phyloP scores from a whole-genome alignment of 92 coral and sea anemone species.

The Palythoa heliodiscus region DNA sequence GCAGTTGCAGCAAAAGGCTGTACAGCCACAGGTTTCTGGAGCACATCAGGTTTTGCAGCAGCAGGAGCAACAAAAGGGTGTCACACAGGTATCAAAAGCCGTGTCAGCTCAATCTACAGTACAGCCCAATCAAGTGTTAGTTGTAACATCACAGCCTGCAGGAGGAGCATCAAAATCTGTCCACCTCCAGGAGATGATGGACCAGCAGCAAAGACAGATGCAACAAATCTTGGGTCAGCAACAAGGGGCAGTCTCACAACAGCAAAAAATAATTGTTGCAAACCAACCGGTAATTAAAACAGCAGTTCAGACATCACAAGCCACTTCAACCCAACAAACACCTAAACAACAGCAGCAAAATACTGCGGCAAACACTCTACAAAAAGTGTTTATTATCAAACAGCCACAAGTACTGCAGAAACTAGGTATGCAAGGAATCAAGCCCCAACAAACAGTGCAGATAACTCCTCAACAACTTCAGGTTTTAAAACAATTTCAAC shows the following conservation, averaged over 20 bases:
- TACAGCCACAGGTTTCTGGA: slow-evolving; percentile 12
- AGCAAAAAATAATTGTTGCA: slow-evolving; percentile 46
- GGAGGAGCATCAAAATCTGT: slow-evolving; percentile 1
- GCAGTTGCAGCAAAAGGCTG: slow-evolving; percentile 53
- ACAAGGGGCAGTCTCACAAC: slow-evolving; percentile 34
- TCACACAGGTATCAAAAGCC: slow-evolving; percentile 8
- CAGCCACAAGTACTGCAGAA: slow-evolving; percentile 85
- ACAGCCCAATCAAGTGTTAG: slow-evolving; percentile 23
- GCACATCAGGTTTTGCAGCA: slow-evolving; percentile 37
- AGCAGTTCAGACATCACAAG: slow-evolving; percentile 55
- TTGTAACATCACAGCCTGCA: slow-evolving; percentile 26
- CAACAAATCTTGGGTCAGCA: slow-evolving; percentile 62
- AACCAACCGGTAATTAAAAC: slow-evolving; percentile 46
- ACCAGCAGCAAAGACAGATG: slow-evolving; percentile 50
- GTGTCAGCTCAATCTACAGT: slow-evolving; percentile 13
- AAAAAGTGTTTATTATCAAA: slow-evolving; percentile 92
- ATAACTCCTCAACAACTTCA: slow-evolving; percentile 91
- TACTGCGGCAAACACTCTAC: slow-evolving; percentile 61
- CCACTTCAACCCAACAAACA: slow-evolving; percentile 45
- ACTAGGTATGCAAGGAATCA: slow-evolving; percentile 75
- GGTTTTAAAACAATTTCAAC: slow-evolving; percentile 80
- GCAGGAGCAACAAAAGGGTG: slow-evolving; percentile 26
- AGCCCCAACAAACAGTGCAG: slow-evolving; percentile 91
- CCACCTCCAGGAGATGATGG: slow-evolving; percentile 37
- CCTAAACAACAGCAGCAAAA: slow-evolving; percentile 68